Base-by-base conservation (phyloP, 2,113 vertebrate species). In the Alaudala cheleensis region DNA sequence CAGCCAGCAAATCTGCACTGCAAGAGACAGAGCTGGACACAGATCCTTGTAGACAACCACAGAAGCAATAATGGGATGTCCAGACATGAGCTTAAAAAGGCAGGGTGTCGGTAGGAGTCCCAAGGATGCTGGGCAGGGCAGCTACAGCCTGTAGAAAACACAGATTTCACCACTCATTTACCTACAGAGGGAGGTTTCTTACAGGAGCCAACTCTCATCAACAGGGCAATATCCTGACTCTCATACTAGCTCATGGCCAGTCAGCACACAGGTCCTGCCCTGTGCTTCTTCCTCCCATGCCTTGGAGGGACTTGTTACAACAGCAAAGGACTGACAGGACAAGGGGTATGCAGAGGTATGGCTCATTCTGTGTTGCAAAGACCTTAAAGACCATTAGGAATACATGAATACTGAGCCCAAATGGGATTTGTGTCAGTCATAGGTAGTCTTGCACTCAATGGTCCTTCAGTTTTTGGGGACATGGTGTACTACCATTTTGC, bases 41-140 rank as follows among this genome's bases (percentile, higher is more conserved):
- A 77, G 44, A 23, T n/a, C 23, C 12, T 62, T 5, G 0, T 14
- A 26, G 45, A 83, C 0, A 1, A 42, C 26, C 12, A 3, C 0
- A 1, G 42, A 47, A 56, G 21, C 29, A 47, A 23, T 23, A 69
- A 44, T 1, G 20, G 50, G 50, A 74, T 28, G 57, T 7, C 47
- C 70, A 53, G 37, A 56, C 26, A 44, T 14, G 18, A 51, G 33
- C 40, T 47, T 47, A 45, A 67, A 50, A 2, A 20, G 37, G 71
- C 33, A 80, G 40, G 12, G 14, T 71, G 18, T 9, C 15, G 39
- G 12, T 58, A 23, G 14, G 26, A 31, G 7, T 9, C 44, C 33
- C 2, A 6, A 1, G 22, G 12, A 67, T 23, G 26, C 14, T 65
- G 54, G 4, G 33, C 33, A 44, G 23, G 40, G 40, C n/a, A 71